Evolutionary conservation across 2,113 vertebrate genomes (phyloP).

Genomic region (Uropsilus gracilis): DNA sequence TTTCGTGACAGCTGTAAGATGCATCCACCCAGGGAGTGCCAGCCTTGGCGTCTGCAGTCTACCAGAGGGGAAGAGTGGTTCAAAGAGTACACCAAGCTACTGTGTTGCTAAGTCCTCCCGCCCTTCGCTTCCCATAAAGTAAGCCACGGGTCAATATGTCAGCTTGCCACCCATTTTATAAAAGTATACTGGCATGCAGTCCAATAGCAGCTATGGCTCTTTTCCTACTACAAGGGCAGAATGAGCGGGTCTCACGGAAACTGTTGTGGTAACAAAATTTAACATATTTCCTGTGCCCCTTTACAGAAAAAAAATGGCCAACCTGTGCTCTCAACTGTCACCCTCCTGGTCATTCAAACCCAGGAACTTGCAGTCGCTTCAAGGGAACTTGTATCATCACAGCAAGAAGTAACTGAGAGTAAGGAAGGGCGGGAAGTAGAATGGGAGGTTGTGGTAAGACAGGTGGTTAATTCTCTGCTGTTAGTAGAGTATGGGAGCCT

Average conservation of each 20-base stretch:
- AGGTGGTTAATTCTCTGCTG: too few relatives aligned
- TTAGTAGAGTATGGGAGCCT: too few relatives aligned
- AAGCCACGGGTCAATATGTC: not conserved
- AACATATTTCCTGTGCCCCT: not conserved
- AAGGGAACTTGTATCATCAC: not conserved
- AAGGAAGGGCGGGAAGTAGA: not conserved
- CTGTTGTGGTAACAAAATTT: not conserved
- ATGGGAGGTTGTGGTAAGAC: too few relatives aligned
- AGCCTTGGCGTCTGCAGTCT: not conserved
- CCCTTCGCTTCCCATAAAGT: not conserved
- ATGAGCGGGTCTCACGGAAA: not conserved
- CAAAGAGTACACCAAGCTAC: not conserved
- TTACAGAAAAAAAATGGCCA: not conserved
- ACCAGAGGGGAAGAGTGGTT: not conserved
- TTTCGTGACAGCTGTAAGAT: not conserved
- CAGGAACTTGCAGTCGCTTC: not conserved
- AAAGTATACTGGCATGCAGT: not conserved
- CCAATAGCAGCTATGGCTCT: not conserved
- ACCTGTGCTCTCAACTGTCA: not conserved
- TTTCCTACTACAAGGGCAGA: not conserved
- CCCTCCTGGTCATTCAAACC: not conserved
- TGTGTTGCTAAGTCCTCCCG: not conserved
- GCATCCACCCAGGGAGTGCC: not conserved
- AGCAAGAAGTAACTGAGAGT: not conserved
- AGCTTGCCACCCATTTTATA: not conserved